phyloP scores from a whole-genome alignment of 2,113 vertebrate genomes.

The Ammospiza caudacuta region DNA sequence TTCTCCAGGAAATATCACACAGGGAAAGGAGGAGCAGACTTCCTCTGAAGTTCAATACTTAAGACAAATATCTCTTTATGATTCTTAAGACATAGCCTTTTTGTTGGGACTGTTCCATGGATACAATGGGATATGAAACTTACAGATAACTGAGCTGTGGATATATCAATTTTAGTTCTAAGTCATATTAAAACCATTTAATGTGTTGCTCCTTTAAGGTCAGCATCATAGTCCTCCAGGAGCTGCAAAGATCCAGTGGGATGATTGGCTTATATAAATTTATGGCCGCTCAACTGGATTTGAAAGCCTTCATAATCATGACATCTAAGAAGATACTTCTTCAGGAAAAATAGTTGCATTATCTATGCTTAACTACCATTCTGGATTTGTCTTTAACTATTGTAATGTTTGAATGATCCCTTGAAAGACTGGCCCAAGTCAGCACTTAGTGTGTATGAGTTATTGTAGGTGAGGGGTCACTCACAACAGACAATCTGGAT shows the following conservation, averaged over 20 bases:
- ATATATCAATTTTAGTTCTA: not conserved
- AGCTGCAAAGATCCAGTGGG: not conserved
- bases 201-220: not conserved
- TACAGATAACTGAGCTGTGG: not conserved
- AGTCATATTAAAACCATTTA: not conserved
- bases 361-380: not conserved
- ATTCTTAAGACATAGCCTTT: not conserved
- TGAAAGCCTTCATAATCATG: not conserved
- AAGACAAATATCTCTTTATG: not conserved
- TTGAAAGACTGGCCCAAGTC: not conserved
- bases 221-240: not conserved
- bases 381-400: not conserved
- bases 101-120: not conserved
- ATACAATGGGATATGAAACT: not conserved
- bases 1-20: not conserved
- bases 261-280: not conserved
- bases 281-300: not conserved
- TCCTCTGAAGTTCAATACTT: not conserved
- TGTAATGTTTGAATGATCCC: not conserved
- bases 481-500: not conserved
- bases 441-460: not conserved
- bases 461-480: not conserved
- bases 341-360: not conserved
- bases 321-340: not conserved
- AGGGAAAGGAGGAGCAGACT: not conserved